A percentile compares a stretch with the other conserved stretches of the same genome.
phyloP scores from a whole-genome alignment of 2,797 vertebrate species.

The Danio choprae region DNA sequence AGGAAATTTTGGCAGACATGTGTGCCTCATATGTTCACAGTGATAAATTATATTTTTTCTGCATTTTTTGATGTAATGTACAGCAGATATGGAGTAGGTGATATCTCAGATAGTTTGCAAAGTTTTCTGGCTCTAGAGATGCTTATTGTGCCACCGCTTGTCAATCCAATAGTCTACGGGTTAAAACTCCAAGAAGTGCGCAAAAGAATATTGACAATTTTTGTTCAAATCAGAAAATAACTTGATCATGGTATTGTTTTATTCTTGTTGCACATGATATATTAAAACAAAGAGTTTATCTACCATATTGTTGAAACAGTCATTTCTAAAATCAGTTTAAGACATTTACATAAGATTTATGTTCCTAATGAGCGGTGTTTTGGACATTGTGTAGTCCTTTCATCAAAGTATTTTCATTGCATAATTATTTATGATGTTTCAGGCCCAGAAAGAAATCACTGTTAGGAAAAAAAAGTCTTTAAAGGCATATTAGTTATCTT shows the following conservation, averaged over 20 bases:
- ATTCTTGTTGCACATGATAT: not conserved
- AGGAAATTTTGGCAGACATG: slow-evolving; percentile 43
- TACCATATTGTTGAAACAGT: not conserved
- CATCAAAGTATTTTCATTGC: too few relatives aligned
- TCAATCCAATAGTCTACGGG: slow-evolving; percentile 37
- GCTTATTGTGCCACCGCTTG: slow-evolving; percentile 34
- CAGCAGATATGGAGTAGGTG: slow-evolving; percentile 23
- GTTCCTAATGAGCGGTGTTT: too few relatives aligned
- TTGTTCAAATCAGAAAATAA: not conserved
- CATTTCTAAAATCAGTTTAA: too few relatives aligned
- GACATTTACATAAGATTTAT: too few relatives aligned
- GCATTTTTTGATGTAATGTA: slow-evolving; percentile 28
- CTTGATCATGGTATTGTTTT: not conserved
- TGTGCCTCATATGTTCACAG: slow-evolving; percentile 29
- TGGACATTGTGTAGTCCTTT: too few relatives aligned
- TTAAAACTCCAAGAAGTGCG: slow-evolving; percentile 34
- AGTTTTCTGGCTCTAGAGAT: slow-evolving; percentile 37
- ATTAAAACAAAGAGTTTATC: not conserved
- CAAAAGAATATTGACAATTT: slow-evolving; percentile 6
- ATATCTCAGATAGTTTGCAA: not conserved
- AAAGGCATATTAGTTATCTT: too few relatives aligned
- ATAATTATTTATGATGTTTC: too few relatives aligned
- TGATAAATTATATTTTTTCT: slow-evolving; percentile 24
- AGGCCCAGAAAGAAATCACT: too few relatives aligned
- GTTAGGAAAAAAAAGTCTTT: too few relatives aligned